Conservation (phyloP, 2,797 vertebrate genomes). For the Typhlichthys eigenmanni region DNA sequence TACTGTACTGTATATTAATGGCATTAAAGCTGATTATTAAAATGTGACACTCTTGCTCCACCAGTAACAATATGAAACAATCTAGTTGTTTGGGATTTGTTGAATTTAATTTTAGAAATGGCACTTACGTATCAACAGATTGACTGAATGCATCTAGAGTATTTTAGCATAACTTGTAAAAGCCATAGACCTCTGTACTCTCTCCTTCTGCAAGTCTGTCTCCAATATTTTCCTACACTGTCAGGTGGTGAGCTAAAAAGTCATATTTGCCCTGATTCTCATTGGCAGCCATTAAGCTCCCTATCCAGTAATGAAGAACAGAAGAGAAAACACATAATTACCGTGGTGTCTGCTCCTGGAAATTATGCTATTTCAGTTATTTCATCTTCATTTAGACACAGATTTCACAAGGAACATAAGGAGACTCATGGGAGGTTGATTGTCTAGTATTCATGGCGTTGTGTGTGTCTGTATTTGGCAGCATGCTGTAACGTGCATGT, state of each 20-base stretch:
- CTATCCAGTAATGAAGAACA: conserved; percentile 43
- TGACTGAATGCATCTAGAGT: too few species aligned
- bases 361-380: conserved; percentile 36
- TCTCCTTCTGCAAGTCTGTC: conserved; percentile 39
- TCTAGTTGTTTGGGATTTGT: too few species aligned
- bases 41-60: too few species aligned
- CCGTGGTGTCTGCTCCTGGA: conserved; percentile 26
- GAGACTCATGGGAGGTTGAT: conserved; percentile 28
- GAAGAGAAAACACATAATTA: conserved; percentile 54
- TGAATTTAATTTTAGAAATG: too few species aligned
- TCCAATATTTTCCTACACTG: conserved; percentile 33
- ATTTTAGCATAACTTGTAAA: too few species aligned
- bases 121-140: too few species aligned
- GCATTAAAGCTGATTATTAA: too few species aligned
- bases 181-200: background rate
- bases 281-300: conserved; percentile 43
- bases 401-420: conserved; percentile 39
- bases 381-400: background rate
- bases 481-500: background rate
- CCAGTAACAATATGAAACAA: too few species aligned
- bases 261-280: conserved; percentile 52
- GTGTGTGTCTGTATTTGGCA: background rate
- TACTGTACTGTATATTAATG: too few species aligned
- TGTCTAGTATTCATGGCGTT: conserved; percentile 2
- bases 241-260: conserved; percentile 52